Evolutionary conservation across 1,140 invertebrate genomes (phyloP).

Genomic region (Plectrocnemia conspersa): DNA sequence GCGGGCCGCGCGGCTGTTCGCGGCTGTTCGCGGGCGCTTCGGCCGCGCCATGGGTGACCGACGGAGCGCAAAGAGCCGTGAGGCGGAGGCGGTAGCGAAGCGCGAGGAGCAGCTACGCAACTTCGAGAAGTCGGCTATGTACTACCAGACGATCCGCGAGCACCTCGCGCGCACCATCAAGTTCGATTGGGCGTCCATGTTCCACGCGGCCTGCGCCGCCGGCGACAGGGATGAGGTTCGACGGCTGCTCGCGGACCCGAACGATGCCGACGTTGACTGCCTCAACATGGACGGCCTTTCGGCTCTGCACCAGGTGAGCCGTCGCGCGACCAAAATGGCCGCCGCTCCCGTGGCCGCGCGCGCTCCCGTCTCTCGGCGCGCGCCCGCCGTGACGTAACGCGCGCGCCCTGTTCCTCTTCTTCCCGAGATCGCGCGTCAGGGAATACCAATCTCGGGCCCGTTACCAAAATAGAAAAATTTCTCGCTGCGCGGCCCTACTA

Average conservation of each 20-base stretch:
- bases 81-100: conserved; percentile 3
- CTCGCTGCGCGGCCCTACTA: no score
- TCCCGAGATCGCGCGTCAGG: no score
- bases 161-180: neutral
- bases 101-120: conserved; percentile 14
- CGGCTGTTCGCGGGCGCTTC: neutral
- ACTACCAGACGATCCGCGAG: neutral
- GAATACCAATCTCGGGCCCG: no score
- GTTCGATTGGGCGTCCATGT: conserved; percentile 12
- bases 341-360: no score
- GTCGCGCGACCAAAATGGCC: no score
- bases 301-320: conserved; percentile 12
- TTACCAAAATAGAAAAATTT: no score
- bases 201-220: conserved; percentile 11
- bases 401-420: no score
- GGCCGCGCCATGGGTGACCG: neutral
- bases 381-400: no score
- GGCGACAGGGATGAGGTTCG: conserved; percentile 1
- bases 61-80: conserved; percentile 5
- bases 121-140: conserved; percentile 7
- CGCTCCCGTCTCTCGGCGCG: no score
- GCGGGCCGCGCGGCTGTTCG: neutral
- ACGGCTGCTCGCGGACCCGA: neutral
- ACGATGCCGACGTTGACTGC: conserved; percentile 2
- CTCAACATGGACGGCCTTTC: conserved; percentile 15